These are phyloP conservation scores for Glandiceps talaboti DNA, from an alignment of 53 echinoderm and acorn worm species.

Conservation along the genomic window DNA sequence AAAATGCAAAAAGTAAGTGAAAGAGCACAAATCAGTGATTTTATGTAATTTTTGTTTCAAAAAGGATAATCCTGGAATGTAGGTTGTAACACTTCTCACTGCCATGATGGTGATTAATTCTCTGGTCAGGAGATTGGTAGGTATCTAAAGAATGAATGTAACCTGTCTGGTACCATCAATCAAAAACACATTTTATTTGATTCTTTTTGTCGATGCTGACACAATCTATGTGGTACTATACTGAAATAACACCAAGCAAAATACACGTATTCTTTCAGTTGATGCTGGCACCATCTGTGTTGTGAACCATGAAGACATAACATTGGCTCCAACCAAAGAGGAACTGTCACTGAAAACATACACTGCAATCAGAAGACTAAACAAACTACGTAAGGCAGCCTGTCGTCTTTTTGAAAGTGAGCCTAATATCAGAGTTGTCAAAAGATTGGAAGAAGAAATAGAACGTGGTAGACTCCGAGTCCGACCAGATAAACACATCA, in stretches of 20 bases:
- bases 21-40: no score
- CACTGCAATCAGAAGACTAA: conserved; percentile 71
- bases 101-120: no score
- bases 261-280: not conserved
- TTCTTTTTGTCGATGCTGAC: no score
- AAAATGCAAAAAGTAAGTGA: conserved; percentile 73
- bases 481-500: conserved; percentile 67
- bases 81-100: no score
- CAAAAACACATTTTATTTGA: no score
- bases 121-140: no score
- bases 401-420: conserved; percentile 94
- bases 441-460: conserved; percentile 75
- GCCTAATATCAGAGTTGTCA: conserved; percentile 70
- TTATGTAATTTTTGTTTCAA: no score
- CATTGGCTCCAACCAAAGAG: conserved; percentile 69
- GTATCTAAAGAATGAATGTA: no score
- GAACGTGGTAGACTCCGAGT: conserved; percentile 58
- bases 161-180: no score
- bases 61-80: no score
- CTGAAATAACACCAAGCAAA: no score
- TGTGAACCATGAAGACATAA: not conserved
- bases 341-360: conserved; percentile 89
- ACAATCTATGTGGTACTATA: no score
- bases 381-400: conserved; percentile 62
- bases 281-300: conserved; percentile 1